Conservation (phyloP, 2,888 invertebrate species). For the Cheilosia impressa region DNA sequence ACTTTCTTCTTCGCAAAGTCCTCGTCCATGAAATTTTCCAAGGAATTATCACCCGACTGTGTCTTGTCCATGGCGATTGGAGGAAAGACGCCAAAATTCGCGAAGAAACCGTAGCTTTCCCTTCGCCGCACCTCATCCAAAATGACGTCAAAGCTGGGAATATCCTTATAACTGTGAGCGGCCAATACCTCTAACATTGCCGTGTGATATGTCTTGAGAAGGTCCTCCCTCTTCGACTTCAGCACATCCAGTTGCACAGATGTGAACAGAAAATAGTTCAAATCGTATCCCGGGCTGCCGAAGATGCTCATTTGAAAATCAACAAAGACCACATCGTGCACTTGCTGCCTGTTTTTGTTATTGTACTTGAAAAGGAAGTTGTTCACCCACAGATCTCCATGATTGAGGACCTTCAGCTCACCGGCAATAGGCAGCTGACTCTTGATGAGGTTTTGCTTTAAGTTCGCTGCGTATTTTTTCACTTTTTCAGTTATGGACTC, state of each 20-base stretch:
- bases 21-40: conserved; percentile 79
- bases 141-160: conserved; percentile 79
- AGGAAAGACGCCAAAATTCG: conserved; percentile 79
- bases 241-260: conserved; percentile 79
- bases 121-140: conserved; percentile 77
- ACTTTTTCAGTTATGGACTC: conserved; percentile 83
- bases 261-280: conserved; percentile 82
- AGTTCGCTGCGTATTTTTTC: conserved; percentile 76
- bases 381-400: conserved; percentile 85
- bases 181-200: conserved; percentile 77
- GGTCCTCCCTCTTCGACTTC: conserved; percentile 77
- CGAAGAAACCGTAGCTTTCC: conserved; percentile 80
- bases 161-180: conserved; percentile 69
- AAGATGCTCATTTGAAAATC: conserved; percentile 81
- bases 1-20: conserved; percentile 78
- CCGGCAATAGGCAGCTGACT: conserved; percentile 77
- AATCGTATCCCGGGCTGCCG: conserved; percentile 81
- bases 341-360: not conserved
- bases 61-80: conserved; percentile 79
- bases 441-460: conserved; percentile 76
- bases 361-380: conserved; percentile 84
- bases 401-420: conserved; percentile 83
- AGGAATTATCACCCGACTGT: conserved; percentile 77
- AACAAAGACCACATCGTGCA: conserved; percentile 76
- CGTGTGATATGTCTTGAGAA: conserved; percentile 79